phyloP scores from a whole-genome alignment of 2,797 vertebrate genomes.

The Tenualosa ilisha region DNA sequence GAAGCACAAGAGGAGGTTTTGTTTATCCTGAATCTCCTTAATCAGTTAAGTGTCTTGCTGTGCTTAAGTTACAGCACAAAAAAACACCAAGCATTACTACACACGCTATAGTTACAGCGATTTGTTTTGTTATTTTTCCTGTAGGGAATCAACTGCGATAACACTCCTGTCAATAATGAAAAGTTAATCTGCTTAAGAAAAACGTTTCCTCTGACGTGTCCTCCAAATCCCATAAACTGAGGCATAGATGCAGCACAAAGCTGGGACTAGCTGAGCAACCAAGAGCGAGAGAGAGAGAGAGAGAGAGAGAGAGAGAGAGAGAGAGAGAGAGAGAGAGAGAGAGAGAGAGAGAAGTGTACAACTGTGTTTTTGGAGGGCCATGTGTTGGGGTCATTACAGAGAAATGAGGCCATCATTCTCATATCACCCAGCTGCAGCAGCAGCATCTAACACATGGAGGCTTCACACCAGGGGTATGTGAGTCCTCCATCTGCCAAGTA shows the following conservation, averaged over 20 bases:
- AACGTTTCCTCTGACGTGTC: not conserved
- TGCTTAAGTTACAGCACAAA: not conserved
- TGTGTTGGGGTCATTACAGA: not conserved
- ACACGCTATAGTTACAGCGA: not conserved
- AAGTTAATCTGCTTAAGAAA: not conserved
- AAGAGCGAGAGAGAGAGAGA: not conserved
- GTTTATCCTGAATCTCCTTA: not conserved
- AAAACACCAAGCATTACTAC: not conserved
- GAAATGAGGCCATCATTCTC: conserved; percentile 9
- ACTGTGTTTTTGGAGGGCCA: not conserved
- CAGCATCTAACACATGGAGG: not conserved
- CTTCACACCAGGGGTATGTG: not conserved
- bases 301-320: not conserved
- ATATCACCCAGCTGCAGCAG: not conserved
- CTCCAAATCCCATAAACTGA: not conserved
- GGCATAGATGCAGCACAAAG: not conserved
- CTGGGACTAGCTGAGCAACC: not conserved
- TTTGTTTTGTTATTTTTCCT: not conserved
- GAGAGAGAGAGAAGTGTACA: not conserved
- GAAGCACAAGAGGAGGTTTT: not conserved
- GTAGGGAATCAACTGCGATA: not conserved
- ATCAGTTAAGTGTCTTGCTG: not conserved
- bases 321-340: not conserved
- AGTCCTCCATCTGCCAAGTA: not conserved
- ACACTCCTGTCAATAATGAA: not conserved